These are phyloP conservation scores for Dorcus parallelipipedus DNA, from an alignment of 2,888 invertebrate species.

Conservation along the genomic window DNA sequence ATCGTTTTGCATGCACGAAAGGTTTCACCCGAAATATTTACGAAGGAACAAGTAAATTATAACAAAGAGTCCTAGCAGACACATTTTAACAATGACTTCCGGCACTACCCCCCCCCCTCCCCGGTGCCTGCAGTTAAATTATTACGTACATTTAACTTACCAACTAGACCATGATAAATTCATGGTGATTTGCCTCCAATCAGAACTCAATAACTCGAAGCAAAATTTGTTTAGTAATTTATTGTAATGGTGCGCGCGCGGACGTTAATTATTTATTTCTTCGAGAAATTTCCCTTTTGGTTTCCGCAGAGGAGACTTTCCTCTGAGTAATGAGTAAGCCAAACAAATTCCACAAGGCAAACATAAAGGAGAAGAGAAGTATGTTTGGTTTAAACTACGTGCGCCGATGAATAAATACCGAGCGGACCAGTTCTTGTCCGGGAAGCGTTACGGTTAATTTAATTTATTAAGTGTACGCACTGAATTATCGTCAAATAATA, in stretches of 20 bases:
- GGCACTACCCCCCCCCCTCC: not conserved
- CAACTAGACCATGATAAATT: not conserved
- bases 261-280: not conserved
- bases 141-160: not conserved
- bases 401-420: not conserved
- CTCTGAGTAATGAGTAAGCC: not conserved
- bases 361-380: not conserved
- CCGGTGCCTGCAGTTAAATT: not conserved
- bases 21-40: no score
- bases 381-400: no score
- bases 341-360: not conserved
- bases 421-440: not conserved
- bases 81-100: not conserved
- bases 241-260: not conserved
- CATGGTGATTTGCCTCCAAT: not conserved
- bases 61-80: not conserved
- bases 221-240: not conserved
- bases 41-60: no score
- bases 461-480: constrained; percentile 7
- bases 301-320: no score
- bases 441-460: constrained; percentile 8
- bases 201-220: not conserved
- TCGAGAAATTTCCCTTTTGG: no score
- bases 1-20: no score
- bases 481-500: not conserved